These are phyloP conservation scores for Scarus forsteni DNA, from an alignment of 2,797 vertebrate species.

Conservation along the genomic window DNA sequence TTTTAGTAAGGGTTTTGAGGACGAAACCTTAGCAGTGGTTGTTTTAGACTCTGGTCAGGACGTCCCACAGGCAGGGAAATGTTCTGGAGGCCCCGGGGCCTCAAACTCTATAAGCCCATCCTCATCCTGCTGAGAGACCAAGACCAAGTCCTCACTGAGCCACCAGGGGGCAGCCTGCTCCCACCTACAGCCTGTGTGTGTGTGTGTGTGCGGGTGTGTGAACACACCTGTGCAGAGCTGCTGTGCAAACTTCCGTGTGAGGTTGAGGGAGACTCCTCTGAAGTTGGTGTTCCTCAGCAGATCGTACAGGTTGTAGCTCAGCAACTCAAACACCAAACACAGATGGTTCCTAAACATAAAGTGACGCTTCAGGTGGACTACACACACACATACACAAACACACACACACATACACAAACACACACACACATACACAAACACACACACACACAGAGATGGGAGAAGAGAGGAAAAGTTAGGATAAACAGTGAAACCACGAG, in stretches of 20 bases:
- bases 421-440: conserved; percentile 44
- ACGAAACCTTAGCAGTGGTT: too few relatives aligned
- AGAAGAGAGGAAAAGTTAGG: conserved; percentile 29
- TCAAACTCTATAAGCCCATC: too few relatives aligned
- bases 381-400: conserved; percentile 45
- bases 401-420: conserved; percentile 47
- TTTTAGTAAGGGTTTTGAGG: too few relatives aligned
- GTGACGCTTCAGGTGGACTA: conserved; percentile 95
- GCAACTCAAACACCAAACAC: conserved; percentile 95
- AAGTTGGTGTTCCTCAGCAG: conserved; percentile 95
- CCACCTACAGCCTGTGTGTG: not conserved
- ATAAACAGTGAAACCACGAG: too few relatives aligned
- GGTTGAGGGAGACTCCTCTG: conserved; percentile 93
- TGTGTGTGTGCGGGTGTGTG: not conserved
- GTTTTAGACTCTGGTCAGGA: too few relatives aligned
- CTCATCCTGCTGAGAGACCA: too few relatives aligned
- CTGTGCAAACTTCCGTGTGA: conserved; percentile 94
- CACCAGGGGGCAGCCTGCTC: conserved; percentile 19
- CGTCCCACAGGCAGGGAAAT: too few relatives aligned
- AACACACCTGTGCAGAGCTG: conserved; percentile 90
- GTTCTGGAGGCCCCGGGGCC: too few relatives aligned
- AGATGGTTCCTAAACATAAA: conserved; percentile 98
- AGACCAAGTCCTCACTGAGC: not conserved
- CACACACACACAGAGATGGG: conserved; percentile 36
- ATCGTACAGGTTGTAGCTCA: conserved; percentile 95